Percentiles rank a stretch among this genome's conserved stretches.
Conservation (phyloP, 2,113 vertebrate species). For the human (Homo sapiens) region GRCh38 chr19:4357501-4358000, state of each 20-base stretch:
- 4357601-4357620: accelerated
- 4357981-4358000: too few species aligned
- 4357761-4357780: accelerated
- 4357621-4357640: neutral
- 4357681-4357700: neutral
- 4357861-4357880: neutral
- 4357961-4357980: neutral
- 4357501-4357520: slow-evolving; percentile 86
- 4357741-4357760: accelerated
- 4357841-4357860: neutral
- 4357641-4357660: too few species aligned
- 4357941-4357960: neutral
- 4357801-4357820: too few species aligned
- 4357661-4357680: neutral
- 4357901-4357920: too few species aligned
- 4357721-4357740: accelerated
- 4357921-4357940: neutral
- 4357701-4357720: neutral
- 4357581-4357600: slow-evolving; percentile 86
- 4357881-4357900: too few species aligned
- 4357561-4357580: slow-evolving; percentile 97
- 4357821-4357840: neutral
- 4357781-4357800: too few species aligned
- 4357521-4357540: slow-evolving; percentile 92
- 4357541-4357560: slow-evolving; percentile 94